phyloP scores from a whole-genome alignment of 2,888 invertebrate genomes.

The Conomelus anceps region DNA sequence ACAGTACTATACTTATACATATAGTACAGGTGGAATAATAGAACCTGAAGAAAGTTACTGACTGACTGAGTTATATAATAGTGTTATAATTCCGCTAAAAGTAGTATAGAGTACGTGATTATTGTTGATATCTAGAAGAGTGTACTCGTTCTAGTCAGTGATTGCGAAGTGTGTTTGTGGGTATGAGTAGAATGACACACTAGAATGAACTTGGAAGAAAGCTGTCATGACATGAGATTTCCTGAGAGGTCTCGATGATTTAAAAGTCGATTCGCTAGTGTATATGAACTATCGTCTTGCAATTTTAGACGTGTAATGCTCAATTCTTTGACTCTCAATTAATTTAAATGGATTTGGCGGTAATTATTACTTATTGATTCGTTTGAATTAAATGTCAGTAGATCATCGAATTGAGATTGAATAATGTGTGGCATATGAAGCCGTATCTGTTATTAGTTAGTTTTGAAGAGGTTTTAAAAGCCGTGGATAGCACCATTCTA shows the following conservation, averaged over 20 bases:
- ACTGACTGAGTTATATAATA: not conserved
- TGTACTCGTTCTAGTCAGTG: not conserved
- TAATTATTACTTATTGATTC: not conserved
- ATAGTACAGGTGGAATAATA: not conserved
- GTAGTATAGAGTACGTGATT: not conserved
- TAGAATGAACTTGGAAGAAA: not conserved
- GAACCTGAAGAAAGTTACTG: not conserved
- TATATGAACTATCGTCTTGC: not conserved
- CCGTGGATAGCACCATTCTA: too few species aligned
- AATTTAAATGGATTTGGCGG: not conserved
- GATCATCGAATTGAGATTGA: too few species aligned
- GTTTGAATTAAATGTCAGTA: not conserved
- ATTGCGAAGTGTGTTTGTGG: not conserved
- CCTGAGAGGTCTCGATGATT: not conserved
- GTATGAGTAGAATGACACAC: not conserved
- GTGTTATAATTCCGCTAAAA: not conserved
- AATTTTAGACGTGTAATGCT: not conserved
- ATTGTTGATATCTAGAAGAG: not conserved
- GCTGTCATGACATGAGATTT: too few species aligned
- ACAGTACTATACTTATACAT: not conserved
- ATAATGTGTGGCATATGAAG: not conserved
- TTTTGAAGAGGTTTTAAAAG: too few species aligned
- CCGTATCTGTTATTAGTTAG: too few species aligned
- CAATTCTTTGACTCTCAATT: not conserved
- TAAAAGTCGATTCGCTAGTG: not conserved